Evolutionary conservation across 2,888 invertebrate genomes (phyloP), one percentile per base, ranked within the genome.

Genomic region (Polymixis flavicincta): DNA sequence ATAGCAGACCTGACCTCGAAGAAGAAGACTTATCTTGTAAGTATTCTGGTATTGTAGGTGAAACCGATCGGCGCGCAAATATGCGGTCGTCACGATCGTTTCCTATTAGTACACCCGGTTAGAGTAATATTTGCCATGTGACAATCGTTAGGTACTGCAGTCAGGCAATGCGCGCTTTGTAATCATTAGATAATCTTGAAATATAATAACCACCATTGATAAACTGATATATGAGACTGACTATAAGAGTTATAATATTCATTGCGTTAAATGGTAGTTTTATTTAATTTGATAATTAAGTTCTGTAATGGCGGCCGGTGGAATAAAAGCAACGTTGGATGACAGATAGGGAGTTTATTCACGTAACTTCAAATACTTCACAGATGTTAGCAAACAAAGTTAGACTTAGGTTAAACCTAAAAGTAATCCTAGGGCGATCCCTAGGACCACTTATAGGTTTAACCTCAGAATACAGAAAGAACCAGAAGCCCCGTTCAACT

Each of bases 1-100:
- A 84, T 6, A 88, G 28, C 13, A 69, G 65, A 19, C 11, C 70
- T 17, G 73, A 71, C 67, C 73, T 67, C 19, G 74, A 85, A 13
- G 74, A 71, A 57, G 63, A 61, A 7, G 64, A 84, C 37, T 25
- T 69, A 19, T 28, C 76, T 28, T 48, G 80, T 80, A 57, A 19
- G 82, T 80, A 55, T 55, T 55, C 11, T 55, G 17, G 17, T 55
- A n/a, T 9, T 52, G 0, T 9, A 28, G 2, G 8, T 50, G 22
- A 65, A 50, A 22, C 14, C 22, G 22, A 28, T 9, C 5, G 9
- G 22, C 22, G 22, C 48, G 28, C 14, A 8, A 52, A 32, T 52
- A 52, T 52, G 17, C 9, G n/a, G n/a, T 42, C 14, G 0, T 22
- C 9, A 17, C 32, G 48, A 22, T 65, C 14, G 22, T 50, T 50